Conservation (phyloP, 1,140 invertebrate species). For the Schlechtendalia chinensis region DNA sequence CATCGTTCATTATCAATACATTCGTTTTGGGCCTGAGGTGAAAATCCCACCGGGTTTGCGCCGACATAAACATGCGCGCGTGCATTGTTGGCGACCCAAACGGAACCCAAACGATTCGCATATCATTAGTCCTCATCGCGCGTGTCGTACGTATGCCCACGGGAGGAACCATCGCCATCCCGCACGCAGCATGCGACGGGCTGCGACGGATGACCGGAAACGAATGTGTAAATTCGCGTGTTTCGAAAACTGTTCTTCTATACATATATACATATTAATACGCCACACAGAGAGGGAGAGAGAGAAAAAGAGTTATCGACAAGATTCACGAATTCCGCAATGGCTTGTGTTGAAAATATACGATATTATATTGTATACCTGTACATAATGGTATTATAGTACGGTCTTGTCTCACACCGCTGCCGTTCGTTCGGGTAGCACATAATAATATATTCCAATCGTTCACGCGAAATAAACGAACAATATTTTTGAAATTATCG, state of each 20-base stretch:
- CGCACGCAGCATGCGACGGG: background rate
- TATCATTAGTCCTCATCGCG: background rate
- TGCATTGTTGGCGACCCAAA: background rate
- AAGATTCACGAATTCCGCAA: background rate
- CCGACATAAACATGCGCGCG: background rate
- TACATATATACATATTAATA: background rate
- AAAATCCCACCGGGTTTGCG: background rate
- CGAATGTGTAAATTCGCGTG: background rate
- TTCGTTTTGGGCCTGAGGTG: background rate
- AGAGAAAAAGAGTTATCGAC: too few relatives aligned
- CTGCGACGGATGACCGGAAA: background rate
- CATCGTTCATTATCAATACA: too few relatives aligned
- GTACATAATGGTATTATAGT: too few relatives aligned
- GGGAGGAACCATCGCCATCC: background rate
- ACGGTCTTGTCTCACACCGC: too few relatives aligned
- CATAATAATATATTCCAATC: too few relatives aligned
- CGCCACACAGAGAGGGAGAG: background rate
- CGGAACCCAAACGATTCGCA: slow-evolving; percentile 15
- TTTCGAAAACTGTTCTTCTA: background rate
- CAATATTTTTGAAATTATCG: too few relatives aligned
- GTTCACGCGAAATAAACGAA: too few relatives aligned
- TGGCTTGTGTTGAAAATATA: background rate
- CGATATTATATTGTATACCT: too few relatives aligned
- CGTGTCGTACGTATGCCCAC: background rate
- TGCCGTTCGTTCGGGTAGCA: too few relatives aligned